Base-by-base conservation (phyloP, 2,113 vertebrate species). In the Bucco capensis region DNA sequence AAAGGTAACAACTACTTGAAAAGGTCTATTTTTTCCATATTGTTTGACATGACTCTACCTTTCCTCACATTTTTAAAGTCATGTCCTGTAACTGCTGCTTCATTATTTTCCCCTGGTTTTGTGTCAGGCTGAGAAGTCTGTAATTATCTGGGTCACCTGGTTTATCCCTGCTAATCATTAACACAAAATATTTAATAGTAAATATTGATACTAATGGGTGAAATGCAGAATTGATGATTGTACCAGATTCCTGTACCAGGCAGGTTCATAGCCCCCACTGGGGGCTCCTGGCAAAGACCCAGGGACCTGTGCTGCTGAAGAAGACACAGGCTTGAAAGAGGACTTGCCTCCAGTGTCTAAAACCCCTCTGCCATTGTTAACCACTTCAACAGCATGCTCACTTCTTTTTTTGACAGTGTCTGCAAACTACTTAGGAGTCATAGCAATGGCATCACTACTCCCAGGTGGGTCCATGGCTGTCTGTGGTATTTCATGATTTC, bases 361-460 rank as follows among this genome's bases (percentile, higher is more conserved):
- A 33, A 8, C 22, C 22, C 31, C 31, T 44, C 14, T 28, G 42
- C 22, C 6, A 1, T 6, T 31, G 17, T 54, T 83, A 88, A 61
- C 79, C 51, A 42, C 83, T 88, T 88, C 61, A 47, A 42, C 24
- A 0, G 1, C 17, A 6, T 6, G 22, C 66, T 88, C 1, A 0
- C 25, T 62, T 86, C 74, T 60, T 35, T 12, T 71, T 91, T 67
- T 51, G 28, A 38, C 23, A 54, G 46, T 37, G 19, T 51, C 73
- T 94, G 81, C 58, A 75, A 81, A 70, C 58, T 86, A 17, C 54
- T 88, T 73, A 90, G 74, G 93, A 92, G 58, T 84, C 58, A 8
- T n/a, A 78, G 35, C 31, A 69, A 25, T 0, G 0, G 33, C 33
- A 65, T 84, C 58, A 54, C 54, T 57, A 38, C 49, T 94, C 88